Conservation (phyloP, 2,888 invertebrate genomes). For the Tridacna gigas region DNA sequence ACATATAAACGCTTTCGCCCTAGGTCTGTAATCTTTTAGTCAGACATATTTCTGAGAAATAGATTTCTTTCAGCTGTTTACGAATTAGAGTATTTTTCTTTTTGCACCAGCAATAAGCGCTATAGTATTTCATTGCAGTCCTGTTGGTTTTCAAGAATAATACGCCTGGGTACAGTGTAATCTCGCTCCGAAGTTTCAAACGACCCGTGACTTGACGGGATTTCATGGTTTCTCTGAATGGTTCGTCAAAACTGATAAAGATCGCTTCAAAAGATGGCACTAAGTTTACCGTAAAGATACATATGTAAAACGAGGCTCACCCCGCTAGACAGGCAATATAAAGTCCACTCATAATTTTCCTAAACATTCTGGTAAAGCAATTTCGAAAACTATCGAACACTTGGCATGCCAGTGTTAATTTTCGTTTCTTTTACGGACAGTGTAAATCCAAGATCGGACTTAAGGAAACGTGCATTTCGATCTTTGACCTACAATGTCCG, state of each 20-base stretch:
- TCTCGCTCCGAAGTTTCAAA: conserved; percentile 56
- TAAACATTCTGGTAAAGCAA: conserved; percentile 18
- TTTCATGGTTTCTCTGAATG: conserved; percentile 39
- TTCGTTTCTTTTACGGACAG: too few relatives aligned
- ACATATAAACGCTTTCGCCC: background rate
- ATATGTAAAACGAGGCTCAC: conserved; percentile 41
- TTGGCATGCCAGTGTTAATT: too few relatives aligned
- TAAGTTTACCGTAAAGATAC: conserved; percentile 60
- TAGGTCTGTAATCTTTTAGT: background rate
- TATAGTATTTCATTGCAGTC: background rate
- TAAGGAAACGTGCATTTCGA: too few relatives aligned
- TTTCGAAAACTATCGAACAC: background rate
- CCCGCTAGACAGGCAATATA: conserved; percentile 9
- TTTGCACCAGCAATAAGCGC: background rate
- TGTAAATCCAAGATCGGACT: too few relatives aligned
- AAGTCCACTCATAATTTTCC: conserved; percentile 27
- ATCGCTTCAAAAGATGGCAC: conserved; percentile 59
- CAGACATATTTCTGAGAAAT: background rate
- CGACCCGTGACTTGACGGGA: conserved; percentile 65
- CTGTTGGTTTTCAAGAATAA: conserved; percentile 13
- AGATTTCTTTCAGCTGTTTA: conserved; percentile 3
- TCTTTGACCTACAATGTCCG: too few relatives aligned
- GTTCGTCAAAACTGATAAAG: conserved; percentile 28
- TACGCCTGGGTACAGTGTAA: conserved; percentile 41
- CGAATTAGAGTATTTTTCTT: background rate